phyloP scores from a whole-genome alignment of 2,888 invertebrate genomes.

The Cephus nigrinus region DNA sequence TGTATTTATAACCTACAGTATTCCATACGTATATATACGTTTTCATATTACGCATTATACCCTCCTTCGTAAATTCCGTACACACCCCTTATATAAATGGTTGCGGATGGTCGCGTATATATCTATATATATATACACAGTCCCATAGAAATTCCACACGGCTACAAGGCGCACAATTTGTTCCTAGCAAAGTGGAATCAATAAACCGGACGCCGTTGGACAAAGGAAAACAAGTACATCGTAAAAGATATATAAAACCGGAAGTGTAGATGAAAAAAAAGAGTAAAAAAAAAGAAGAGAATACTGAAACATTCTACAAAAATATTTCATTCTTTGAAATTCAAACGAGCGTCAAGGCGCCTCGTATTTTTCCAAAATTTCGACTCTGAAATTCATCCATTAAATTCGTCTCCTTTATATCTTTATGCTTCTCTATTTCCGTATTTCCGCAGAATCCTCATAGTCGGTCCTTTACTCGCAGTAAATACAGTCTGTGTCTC shows the following conservation, averaged over 20 bases:
- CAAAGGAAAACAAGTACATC: not conserved
- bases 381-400: not conserved
- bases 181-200: not conserved
- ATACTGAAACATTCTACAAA: not conserved
- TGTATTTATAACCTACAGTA: not conserved
- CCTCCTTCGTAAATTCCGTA: not conserved
- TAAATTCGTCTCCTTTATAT: not conserved
- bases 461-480: no score
- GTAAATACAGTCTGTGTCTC: no score
- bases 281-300: not conserved
- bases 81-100: not conserved
- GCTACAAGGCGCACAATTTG: not conserved
- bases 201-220: not conserved
- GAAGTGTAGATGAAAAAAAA: not conserved
- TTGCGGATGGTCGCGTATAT: not conserved
- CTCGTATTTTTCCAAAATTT: not conserved
- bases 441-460: not conserved
- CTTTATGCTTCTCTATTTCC: not conserved
- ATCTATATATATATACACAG: not conserved
- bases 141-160: not conserved
- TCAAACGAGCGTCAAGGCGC: not conserved
- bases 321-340: not conserved
- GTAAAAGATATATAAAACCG: not conserved
- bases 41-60: not conserved
- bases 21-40: not conserved